Percentiles rank a stretch among this genome's conserved stretches.
These are phyloP conservation scores for Cantharis rustica DNA, from an alignment of 2,888 invertebrate genomes.

Conservation along the genomic window DNA sequence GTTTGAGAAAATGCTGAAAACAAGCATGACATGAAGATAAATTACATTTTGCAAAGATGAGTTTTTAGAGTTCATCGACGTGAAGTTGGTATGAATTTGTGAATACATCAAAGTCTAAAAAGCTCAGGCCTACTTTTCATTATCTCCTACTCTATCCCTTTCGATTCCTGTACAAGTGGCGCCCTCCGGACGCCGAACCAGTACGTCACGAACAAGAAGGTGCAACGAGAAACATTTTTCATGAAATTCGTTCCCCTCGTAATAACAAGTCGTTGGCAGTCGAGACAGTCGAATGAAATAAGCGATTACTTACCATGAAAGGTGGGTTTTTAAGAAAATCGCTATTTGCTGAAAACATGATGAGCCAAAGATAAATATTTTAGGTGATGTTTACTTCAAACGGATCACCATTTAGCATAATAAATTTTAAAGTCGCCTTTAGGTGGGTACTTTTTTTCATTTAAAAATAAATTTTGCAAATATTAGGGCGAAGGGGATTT, in stretches of 20 bases:
- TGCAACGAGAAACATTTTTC: slow-evolving; percentile 49
- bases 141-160: slow-evolving; percentile 44
- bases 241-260: slow-evolving; percentile 47
- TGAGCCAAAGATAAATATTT: slow-evolving; percentile 44
- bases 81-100: slow-evolving; percentile 57
- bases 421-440: neutral
- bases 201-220: slow-evolving; percentile 40
- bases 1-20: slow-evolving; percentile 46
- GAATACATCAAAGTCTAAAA: slow-evolving; percentile 57
- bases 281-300: slow-evolving; percentile 50
- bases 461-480: neutral
- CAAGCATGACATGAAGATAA: slow-evolving; percentile 56
- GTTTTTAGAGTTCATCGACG: slow-evolving; percentile 57
- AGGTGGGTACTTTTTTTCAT: neutral
- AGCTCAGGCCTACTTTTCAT: slow-evolving; percentile 56
- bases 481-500: neutral
- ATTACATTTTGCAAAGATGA: slow-evolving; percentile 57
- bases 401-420: slow-evolving; percentile 32
- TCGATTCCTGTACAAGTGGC: slow-evolving; percentile 41
- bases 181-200: slow-evolving; percentile 42
- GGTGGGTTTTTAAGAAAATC: slow-evolving; percentile 47
- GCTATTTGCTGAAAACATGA: slow-evolving; percentile 47
- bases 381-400: slow-evolving; percentile 35
- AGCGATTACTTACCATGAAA: slow-evolving; percentile 50
- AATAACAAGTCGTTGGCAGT: slow-evolving; percentile 50